A percentile compares a stretch with the other conserved stretches of the same genome.
These are phyloP conservation scores for Atherinosoma microstoma DNA, from an alignment of 2,797 vertebrate species.

Conservation along the genomic window DNA sequence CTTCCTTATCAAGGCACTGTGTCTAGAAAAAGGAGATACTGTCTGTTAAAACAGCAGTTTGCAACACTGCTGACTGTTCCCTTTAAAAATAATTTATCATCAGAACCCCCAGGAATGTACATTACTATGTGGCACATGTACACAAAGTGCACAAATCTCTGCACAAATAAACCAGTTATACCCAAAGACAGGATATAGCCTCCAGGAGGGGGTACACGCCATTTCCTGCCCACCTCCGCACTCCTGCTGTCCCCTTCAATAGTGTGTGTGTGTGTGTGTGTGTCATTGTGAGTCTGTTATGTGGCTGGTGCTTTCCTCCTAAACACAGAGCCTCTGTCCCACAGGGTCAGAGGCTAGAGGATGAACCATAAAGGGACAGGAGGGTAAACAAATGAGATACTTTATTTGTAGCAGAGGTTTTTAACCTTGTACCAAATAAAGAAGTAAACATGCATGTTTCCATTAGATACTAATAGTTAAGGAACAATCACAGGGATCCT, in stretches of 20 bases:
- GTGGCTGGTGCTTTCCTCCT: slow-evolving; percentile 59
- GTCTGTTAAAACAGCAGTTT: slow-evolving; percentile 2
- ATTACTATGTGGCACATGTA: slow-evolving; percentile 5
- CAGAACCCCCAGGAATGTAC: not conserved
- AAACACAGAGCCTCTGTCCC: slow-evolving; percentile 71
- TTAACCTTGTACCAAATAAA: slow-evolving; percentile 29
- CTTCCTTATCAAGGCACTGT: not conserved
- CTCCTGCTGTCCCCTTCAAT: slow-evolving; percentile 70
- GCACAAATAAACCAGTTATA: slow-evolving; percentile 69
- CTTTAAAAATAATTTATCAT: slow-evolving; percentile 6
- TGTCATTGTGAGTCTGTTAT: slow-evolving; percentile 45
- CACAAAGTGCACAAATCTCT: slow-evolving; percentile 53
- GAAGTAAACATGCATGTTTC: slow-evolving; percentile 11
- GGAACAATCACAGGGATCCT: too few relatives aligned
- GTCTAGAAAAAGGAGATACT: slow-evolving; percentile 13
- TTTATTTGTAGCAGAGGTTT: slow-evolving; percentile 32
- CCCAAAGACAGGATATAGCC: slow-evolving; percentile 77
- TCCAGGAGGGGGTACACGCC: slow-evolving; percentile 71
- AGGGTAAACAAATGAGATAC: slow-evolving; percentile 64
- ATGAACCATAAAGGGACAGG: slow-evolving; percentile 67
- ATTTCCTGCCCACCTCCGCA: slow-evolving; percentile 76
- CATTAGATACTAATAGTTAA: not conserved
- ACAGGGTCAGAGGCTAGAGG: slow-evolving; percentile 72
- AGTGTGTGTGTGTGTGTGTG: slow-evolving; percentile 50
- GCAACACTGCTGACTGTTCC: not conserved